These are phyloP conservation scores for Falco novaeseelandiae DNA, from an alignment of 2,797 vertebrate genomes.

Conservation along the genomic window DNA sequence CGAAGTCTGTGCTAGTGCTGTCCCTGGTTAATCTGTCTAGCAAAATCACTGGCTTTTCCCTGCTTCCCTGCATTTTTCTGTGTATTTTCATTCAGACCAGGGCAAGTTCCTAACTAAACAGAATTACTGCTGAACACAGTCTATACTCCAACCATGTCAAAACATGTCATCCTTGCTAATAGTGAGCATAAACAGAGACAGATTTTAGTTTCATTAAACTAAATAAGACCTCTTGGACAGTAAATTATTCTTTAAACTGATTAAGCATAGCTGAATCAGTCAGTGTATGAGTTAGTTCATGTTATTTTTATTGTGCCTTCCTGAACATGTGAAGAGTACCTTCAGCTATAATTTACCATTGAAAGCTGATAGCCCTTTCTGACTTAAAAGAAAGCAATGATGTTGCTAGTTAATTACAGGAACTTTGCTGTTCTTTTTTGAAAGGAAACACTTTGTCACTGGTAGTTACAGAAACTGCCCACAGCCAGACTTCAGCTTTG, in stretches of 20 bases:
- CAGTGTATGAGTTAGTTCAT: neutral
- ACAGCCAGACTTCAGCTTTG: neutral
- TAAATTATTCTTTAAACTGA: neutral
- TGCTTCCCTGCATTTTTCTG: neutral
- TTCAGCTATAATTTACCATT: neutral
- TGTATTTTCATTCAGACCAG: neutral
- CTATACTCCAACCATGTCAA: neutral
- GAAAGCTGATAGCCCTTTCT: neutral
- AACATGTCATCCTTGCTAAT: neutral
- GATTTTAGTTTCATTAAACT: neutral
- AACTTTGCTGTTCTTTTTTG: neutral
- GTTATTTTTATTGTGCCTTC: neutral
- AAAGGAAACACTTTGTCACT: neutral
- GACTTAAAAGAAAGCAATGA: neutral
- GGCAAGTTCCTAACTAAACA: neutral
- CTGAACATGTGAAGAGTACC: neutral
- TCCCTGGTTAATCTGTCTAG: neutral
- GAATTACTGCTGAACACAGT: neutral
- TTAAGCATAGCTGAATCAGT: neutral
- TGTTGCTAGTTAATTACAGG: neutral
- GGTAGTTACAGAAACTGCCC: neutral
- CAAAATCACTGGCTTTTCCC: neutral
- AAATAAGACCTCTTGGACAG: neutral
- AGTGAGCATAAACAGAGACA: neutral
- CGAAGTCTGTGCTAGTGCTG: neutral